Evolutionary conservation across 92 coral and sea anemone genomes (phyloP).

Genomic region (Palythoa caribaeorum): DNA sequence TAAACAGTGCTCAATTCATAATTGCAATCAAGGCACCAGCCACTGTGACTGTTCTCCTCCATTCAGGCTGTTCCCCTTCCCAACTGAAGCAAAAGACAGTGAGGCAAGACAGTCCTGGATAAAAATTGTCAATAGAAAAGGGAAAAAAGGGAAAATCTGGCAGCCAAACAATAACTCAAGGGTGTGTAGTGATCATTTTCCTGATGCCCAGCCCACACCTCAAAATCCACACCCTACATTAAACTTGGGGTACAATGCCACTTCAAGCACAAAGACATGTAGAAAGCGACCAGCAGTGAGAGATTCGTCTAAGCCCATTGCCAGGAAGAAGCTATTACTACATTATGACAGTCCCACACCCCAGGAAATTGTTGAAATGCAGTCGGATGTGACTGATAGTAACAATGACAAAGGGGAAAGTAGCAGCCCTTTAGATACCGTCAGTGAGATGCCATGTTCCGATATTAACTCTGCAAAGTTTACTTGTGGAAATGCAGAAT

Average conservation of each 20-base stretch:
- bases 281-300: slow-evolving; percentile 70
- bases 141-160: slow-evolving; percentile 62
- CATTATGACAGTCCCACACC: slow-evolving; percentile 42
- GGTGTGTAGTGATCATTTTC: slow-evolving; percentile 67
- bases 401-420: slow-evolving; percentile 21
- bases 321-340: slow-evolving; percentile 41
- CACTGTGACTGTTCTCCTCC: slow-evolving; percentile 63
- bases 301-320: slow-evolving; percentile 31
- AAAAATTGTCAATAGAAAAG: slow-evolving; percentile 64
- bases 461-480: slow-evolving; percentile 34
- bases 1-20: slow-evolving; percentile 53
- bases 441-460: slow-evolving; percentile 18
- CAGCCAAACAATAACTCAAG: slow-evolving; percentile 70
- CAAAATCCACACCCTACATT: slow-evolving; percentile 68
- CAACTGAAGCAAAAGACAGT: slow-evolving; percentile 49
- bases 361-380: slow-evolving; percentile 34
- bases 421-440: slow-evolving; percentile 14
- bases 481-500: slow-evolving; percentile 42
- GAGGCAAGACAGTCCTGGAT: slow-evolving; percentile 67
- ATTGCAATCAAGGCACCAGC: slow-evolving; percentile 66
- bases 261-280: slow-evolving; percentile 27
- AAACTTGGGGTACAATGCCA: slow-evolving; percentile 59
- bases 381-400: slow-evolving; percentile 4
- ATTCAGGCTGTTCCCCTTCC: slow-evolving; percentile 63
- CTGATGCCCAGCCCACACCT: slow-evolving; percentile 56